Base-by-base conservation (phyloP, 1,140 invertebrate genomes). In the Musca domestica region DNA sequence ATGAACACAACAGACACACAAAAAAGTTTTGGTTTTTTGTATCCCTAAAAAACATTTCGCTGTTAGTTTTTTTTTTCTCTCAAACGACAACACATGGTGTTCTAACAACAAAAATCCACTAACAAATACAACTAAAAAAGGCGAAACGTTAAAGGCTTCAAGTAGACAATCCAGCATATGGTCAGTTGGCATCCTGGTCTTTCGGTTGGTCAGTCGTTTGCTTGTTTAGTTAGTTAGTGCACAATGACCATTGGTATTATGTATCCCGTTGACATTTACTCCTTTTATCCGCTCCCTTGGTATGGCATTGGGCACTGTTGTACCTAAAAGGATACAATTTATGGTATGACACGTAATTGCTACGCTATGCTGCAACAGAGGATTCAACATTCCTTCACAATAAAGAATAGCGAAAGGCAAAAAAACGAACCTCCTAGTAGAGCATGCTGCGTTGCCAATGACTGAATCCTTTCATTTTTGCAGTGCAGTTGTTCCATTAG, bases 321-420 rank as follows among this genome's bases (percentile, higher is more conserved):
- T 25, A 41, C 47, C 20, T 61, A 23, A 67, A 67, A 58, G 54
- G 66, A 46, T 34, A 63, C 27, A 49, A 63, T 63, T 63, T 67
- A 67, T 67, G 54, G 19, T 3, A 67, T 67, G 56, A 61, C 66
- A 67, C 56, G 58, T 49, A 67, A 63, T 67, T 63, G 56, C 46
- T 61, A 49, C 66, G 54, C 34, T 58, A 47, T 48, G 52, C 52
- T 52, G 52, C 66, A 58, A 58, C 56, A 63, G 23, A 61, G 49
- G 17, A 61, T 17, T 34, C 34, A 41, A 17, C 27, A 41, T 61
- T 41, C 56, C 15, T 6, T 23, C 3, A 17, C 2, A 20, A 52
- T 49, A 5, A 4, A n/a, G 20, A n/a, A 51, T 12, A 19, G 17
- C 0, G 48, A 51, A 51, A 51, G 9, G 12, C 2, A 51, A 20